Percentiles rank a stretch among this genome's conserved stretches.
Conservation (phyloP, 1,140 invertebrate species). For the Drosophila ficusphila region DNA sequence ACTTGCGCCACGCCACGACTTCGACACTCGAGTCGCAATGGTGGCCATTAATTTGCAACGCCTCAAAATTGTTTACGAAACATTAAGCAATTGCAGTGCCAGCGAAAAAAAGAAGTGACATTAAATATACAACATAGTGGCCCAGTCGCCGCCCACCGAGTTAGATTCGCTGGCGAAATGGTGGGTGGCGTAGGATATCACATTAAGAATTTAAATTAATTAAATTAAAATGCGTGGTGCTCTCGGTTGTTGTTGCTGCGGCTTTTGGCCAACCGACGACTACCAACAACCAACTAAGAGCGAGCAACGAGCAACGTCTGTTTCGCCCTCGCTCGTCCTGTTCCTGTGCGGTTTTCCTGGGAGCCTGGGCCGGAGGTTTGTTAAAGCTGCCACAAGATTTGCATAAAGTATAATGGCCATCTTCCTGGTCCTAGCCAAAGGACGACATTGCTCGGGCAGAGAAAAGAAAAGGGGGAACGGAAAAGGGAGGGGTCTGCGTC, state of each 20-base stretch:
- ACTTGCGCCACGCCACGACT: conserved; percentile 42
- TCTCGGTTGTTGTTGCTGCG: conserved; percentile 29
- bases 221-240: conserved; percentile 77
- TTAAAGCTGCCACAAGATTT: conserved; percentile 81
- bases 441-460: background rate
- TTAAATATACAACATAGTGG: conserved; percentile 48
- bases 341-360: conserved; percentile 31
- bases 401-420: conserved; percentile 80
- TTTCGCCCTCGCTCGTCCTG: conserved; percentile 10
- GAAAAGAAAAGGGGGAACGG: background rate
- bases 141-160: conserved; percentile 28
- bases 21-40: conserved; percentile 15
- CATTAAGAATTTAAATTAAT: conserved; percentile 82
- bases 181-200: conserved; percentile 59
- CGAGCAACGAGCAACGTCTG: conserved; percentile 22
- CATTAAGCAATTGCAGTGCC: conserved; percentile 74
- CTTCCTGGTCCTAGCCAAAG: conserved; percentile 57
- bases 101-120: conserved; percentile 60
- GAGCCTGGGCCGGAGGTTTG: conserved; percentile 45
- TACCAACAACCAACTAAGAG: conserved; percentile 9
- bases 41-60: conserved; percentile 68
- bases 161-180: conserved; percentile 29
- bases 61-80: conserved; percentile 72
- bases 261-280: conserved; percentile 33
- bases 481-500: background rate